Evolutionary conservation across 2,888 invertebrate species (phyloP).

Genomic region (Anaspis maculata): DNA sequence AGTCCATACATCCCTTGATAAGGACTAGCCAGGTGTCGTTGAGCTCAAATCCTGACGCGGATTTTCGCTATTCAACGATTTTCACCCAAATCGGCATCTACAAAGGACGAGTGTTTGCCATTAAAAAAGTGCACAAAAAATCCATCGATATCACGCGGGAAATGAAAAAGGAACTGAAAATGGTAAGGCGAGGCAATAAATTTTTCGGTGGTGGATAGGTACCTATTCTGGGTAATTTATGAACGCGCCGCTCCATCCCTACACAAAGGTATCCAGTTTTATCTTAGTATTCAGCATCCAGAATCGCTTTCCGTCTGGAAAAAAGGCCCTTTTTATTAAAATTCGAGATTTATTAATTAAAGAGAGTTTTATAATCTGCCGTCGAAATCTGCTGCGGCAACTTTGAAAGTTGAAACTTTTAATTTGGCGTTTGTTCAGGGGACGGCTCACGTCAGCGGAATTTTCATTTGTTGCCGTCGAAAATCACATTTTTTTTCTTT

Average conservation of each 20-base stretch:
- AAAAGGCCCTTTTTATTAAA: too few relatives aligned
- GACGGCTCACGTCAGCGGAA: too few relatives aligned
- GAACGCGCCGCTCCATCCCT: too few relatives aligned
- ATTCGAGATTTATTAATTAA: not conserved
- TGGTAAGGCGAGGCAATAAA: constrained; percentile 44
- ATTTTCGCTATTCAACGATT: constrained; percentile 82
- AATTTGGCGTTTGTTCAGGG: too few relatives aligned
- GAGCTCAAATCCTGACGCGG: constrained; percentile 86
- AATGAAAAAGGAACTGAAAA: constrained; percentile 88
- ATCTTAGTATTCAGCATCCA: too few relatives aligned
- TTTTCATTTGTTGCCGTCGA: too few relatives aligned
- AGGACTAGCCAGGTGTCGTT: constrained; percentile 84
- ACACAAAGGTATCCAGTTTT: too few relatives aligned
- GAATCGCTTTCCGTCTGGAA: too few relatives aligned
- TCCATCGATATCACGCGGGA: constrained; percentile 82
- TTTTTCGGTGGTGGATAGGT: not conserved
- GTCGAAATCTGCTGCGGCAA: too few relatives aligned
- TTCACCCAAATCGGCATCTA: constrained; percentile 87
- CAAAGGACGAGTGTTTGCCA: constrained; percentile 77
- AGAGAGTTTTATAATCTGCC: too few relatives aligned
- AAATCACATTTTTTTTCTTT: too few relatives aligned
- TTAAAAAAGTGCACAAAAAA: constrained; percentile 77
- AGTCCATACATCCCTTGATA: constrained; percentile 55
- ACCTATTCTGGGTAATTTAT: not conserved
- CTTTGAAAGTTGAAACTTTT: too few relatives aligned